Percentiles rank a stretch among this genome's conserved stretches.
These are phyloP conservation scores for Dolichomitus sp. DNA, from an alignment of 2,888 invertebrate genomes.

Conservation along the genomic window DNA sequence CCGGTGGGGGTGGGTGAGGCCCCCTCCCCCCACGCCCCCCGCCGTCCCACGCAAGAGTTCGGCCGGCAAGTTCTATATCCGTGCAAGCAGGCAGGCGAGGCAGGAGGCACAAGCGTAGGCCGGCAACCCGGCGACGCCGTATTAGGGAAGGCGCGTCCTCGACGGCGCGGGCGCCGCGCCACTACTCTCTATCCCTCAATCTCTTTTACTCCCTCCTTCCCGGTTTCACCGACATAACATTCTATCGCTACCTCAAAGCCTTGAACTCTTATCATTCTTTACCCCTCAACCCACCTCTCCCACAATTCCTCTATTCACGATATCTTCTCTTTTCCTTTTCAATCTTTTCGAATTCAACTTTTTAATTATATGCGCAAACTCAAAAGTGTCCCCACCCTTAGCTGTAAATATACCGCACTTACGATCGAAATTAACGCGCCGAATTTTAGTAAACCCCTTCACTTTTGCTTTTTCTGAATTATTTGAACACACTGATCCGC, in stretches of 20 bases:
- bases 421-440: not conserved
- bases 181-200: constrained; percentile 76
- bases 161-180: constrained; percentile 87
- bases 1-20: constrained; percentile 46
- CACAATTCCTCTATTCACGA: constrained; percentile 46
- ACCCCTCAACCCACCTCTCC: constrained; percentile 62
- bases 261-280: constrained; percentile 50
- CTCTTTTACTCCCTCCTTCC: constrained; percentile 24
- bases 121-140: constrained; percentile 81
- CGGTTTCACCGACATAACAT: constrained; percentile 1
- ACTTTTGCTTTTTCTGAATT: not conserved
- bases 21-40: not conserved
- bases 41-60: constrained; percentile 7
- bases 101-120: constrained; percentile 74
- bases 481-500: constrained; percentile 40
- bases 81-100: constrained; percentile 53
- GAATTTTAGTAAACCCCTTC: not conserved
- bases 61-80: constrained; percentile 66
- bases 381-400: not conserved
- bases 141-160: constrained; percentile 84
- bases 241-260: not conserved
- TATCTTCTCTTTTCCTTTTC: constrained; percentile 17
- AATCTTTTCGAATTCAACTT: not conserved
- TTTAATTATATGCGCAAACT: not conserved
- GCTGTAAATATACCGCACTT: constrained; percentile 13